Percentiles rank a stretch among this genome's conserved stretches.
Conservation (phyloP, 2,113 vertebrate species). For the Edolisoma coerulescens region DNA sequence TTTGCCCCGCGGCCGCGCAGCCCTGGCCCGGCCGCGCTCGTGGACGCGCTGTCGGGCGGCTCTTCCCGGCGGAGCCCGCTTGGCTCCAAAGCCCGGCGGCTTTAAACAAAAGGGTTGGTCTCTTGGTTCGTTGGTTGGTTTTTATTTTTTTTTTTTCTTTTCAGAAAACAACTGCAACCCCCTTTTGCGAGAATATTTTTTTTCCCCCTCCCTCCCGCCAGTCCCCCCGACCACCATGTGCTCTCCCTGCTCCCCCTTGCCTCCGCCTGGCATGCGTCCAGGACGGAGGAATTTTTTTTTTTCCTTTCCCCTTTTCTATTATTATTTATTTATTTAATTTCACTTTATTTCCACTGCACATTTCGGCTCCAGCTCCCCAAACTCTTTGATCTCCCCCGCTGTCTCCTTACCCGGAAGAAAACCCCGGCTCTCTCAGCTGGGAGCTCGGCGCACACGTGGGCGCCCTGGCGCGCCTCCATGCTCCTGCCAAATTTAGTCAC, state of each 20-base stretch:
- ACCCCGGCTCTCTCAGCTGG: slow-evolving; percentile 91
- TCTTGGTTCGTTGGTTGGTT: neutral
- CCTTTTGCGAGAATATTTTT: neutral
- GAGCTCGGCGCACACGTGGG: slow-evolving; percentile 94
- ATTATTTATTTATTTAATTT: neutral
- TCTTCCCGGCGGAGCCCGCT: neutral
- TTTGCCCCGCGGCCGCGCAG: neutral
- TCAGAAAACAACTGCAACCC: slow-evolving; percentile 35
- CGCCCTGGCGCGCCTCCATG: slow-evolving; percentile 89
- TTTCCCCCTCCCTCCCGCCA: neutral
- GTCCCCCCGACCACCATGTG: neutral
- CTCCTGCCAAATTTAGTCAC: slow-evolving; percentile 96
- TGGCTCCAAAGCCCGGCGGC: slow-evolving; percentile 25
- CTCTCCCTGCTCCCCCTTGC: neutral
- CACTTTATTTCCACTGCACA: slow-evolving; percentile 78
- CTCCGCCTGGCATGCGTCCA: slow-evolving; percentile 82
- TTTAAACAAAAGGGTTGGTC: slow-evolving; percentile 39
- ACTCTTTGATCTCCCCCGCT: slow-evolving; percentile 92
- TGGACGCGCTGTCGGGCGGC: neutral
- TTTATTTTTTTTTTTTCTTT: neutral
- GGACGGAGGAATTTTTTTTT: slow-evolving; percentile 58
- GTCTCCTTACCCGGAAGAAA: slow-evolving; percentile 98
- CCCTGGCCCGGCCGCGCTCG: neutral
- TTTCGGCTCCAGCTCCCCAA: slow-evolving; percentile 84
- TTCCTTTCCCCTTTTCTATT: neutral